A percentile compares a stretch with the other conserved stretches of the same genome.
Evolutionary conservation across 53 echinoderm and acorn worm genomes (phyloP).

Genomic region (Apostichopus leukothele): DNA sequence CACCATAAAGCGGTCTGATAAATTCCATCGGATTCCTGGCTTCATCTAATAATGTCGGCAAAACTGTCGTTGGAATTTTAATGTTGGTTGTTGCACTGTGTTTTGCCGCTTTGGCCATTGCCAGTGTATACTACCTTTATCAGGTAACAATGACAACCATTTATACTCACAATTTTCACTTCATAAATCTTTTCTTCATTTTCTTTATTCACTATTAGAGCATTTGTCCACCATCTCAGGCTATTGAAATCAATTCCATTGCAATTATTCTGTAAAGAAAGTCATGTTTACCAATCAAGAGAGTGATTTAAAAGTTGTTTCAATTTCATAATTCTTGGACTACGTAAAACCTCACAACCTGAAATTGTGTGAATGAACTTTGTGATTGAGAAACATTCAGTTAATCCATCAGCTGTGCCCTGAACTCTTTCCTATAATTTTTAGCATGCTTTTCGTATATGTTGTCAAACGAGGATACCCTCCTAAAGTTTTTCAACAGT

Average conservation of each 20-base stretch:
- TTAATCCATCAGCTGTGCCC: too few relatives aligned
- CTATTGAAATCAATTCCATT: neutral
- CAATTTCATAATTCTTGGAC: too few relatives aligned
- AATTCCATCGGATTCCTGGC: slow-evolving; percentile 1
- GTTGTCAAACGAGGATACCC: too few relatives aligned
- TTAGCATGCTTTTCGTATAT: too few relatives aligned
- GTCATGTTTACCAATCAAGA: too few relatives aligned
- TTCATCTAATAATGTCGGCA: too few relatives aligned
- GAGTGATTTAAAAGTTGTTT: too few relatives aligned
- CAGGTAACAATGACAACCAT: slow-evolving; percentile 5
- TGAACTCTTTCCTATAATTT: too few relatives aligned
- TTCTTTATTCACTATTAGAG: neutral
- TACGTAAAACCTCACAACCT: too few relatives aligned
- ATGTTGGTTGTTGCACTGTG: slow-evolving; percentile 18
- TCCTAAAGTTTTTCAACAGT: too few relatives aligned
- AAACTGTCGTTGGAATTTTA: neutral
- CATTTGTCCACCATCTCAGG: neutral
- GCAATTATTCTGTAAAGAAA: neutral
- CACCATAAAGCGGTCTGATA: slow-evolving; percentile 26
- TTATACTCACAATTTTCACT: neutral
- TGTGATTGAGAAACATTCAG: too few relatives aligned
- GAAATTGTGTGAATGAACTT: too few relatives aligned
- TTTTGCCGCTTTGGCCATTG: neutral
- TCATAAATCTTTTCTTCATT: neutral
- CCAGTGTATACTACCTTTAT: neutral